Conservation (phyloP, 2,113 vertebrate species). For the Brienomyrus brachyistius region DNA sequence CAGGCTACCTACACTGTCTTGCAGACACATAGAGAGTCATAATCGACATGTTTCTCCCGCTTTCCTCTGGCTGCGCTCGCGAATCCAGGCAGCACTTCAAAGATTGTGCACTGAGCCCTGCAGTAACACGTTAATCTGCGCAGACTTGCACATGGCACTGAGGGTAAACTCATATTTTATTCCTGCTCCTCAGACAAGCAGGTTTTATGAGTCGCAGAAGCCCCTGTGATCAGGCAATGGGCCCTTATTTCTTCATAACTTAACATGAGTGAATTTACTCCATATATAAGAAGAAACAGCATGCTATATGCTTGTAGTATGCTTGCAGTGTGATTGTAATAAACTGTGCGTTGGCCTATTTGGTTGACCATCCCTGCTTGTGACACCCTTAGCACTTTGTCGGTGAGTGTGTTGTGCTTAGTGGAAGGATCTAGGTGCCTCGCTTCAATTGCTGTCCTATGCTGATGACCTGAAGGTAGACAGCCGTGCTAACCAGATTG, state of each 20-base stretch:
- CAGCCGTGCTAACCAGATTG: constrained; percentile 32
- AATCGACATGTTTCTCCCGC: constrained; percentile 29
- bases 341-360: neutral
- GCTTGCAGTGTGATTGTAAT: neutral
- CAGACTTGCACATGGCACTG: constrained; percentile 37
- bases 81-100: neutral
- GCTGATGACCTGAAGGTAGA: constrained; percentile 23
- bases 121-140: constrained; percentile 32
- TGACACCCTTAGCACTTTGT: constrained; percentile 7
- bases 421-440: neutral
- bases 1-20: constrained; percentile 28
- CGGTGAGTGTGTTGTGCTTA: neutral
- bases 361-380: neutral
- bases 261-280: neutral
- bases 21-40: constrained; percentile 35
- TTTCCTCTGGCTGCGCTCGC: constrained; percentile 3
- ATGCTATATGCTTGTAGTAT: neutral
- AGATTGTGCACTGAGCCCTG: constrained; percentile 26
- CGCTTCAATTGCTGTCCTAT: neutral
- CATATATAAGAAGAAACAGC: neutral
- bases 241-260: neutral
- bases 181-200: constrained; percentile 32
- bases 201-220: neutral
- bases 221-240: constrained; percentile 16
- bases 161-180: constrained; percentile 40